Evolutionary conservation across 2,888 invertebrate species (phyloP).

Genomic region (Oscheius sp.): DNA sequence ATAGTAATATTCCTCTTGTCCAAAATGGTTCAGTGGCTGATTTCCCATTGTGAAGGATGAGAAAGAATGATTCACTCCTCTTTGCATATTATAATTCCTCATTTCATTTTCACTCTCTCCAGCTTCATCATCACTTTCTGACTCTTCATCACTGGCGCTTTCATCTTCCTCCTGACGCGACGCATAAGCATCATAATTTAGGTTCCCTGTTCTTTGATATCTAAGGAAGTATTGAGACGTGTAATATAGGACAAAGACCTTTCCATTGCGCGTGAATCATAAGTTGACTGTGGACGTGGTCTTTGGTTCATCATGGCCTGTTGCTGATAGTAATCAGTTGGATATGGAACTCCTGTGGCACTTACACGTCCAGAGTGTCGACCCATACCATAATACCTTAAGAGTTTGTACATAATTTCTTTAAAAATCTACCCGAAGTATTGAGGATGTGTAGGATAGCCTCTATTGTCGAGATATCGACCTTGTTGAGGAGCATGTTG

Average conservation of each 20-base stretch:
- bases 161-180: slow-evolving; percentile 15
- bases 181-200: slow-evolving; percentile 14
- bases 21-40: no score
- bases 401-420: background rate
- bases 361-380: slow-evolving; percentile 25
- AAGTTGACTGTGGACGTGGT: slow-evolving; percentile 27
- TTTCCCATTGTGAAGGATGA: slow-evolving; percentile 17
- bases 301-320: slow-evolving; percentile 5
- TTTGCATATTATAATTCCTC: slow-evolving; percentile 9
- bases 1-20: slow-evolving; percentile 30
- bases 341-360: slow-evolving; percentile 5
- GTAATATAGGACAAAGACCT: background rate
- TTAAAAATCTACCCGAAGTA: slow-evolving; percentile 7
- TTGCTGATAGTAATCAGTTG: slow-evolving; percentile 15
- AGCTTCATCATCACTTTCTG: slow-evolving; percentile 23
- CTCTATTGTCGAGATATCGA: slow-evolving; percentile 1
- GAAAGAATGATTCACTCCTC: background rate
- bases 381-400: slow-evolving; percentile 11
- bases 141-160: slow-evolving; percentile 26
- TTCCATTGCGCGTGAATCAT: slow-evolving; percentile 22
- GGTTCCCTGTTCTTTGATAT: slow-evolving; percentile 7
- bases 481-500: background rate
- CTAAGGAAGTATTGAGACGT: slow-evolving; percentile 4
- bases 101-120: slow-evolving; percentile 49
- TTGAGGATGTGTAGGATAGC: slow-evolving; percentile 23